These are phyloP conservation scores for Mus spicilegus DNA, from an alignment of 2,113 vertebrate species.

Conservation along the genomic window DNA sequence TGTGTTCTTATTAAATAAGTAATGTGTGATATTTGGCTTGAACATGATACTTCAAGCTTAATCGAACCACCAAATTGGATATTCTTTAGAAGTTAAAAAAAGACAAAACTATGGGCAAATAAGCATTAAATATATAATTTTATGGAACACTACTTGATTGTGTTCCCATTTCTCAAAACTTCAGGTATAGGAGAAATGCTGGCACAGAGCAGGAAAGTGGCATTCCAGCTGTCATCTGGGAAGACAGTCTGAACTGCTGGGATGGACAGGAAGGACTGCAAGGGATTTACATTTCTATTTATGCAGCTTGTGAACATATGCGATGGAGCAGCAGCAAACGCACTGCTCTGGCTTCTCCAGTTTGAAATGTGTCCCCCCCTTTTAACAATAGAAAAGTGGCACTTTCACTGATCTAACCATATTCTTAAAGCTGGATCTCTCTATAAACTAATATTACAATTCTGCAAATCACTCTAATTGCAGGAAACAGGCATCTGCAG, in stretches of 20 bases:
- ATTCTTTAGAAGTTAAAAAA: constrained; percentile 21
- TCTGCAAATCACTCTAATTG: constrained; percentile 44
- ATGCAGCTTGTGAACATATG: not conserved
- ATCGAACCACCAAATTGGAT: not conserved
- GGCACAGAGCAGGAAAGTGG: not conserved
- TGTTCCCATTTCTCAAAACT: not conserved
- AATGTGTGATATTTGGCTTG: not conserved
- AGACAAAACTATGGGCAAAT: not conserved
- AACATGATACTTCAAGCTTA: not conserved
- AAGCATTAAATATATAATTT: not conserved
- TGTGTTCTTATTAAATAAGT: not conserved
- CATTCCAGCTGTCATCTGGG: not conserved
- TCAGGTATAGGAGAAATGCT: not conserved
- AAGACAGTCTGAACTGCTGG: not conserved
- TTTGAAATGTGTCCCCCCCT: not conserved
- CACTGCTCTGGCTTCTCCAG: not conserved
- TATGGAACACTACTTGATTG: not conserved
- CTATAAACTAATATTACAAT: constrained; percentile 58
- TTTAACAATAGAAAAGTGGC: constrained; percentile 44
- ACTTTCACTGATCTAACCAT: constrained; percentile 28
- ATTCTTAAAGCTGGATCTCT: constrained; percentile 11
- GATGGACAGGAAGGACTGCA: not conserved
- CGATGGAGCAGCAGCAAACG: not conserved
- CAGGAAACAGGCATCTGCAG: constrained; percentile 20
- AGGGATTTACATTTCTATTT: not conserved